Evolutionary conservation across 2,797 vertebrate genomes (phyloP).

Genomic region (Acanthopagrus latus): DNA sequence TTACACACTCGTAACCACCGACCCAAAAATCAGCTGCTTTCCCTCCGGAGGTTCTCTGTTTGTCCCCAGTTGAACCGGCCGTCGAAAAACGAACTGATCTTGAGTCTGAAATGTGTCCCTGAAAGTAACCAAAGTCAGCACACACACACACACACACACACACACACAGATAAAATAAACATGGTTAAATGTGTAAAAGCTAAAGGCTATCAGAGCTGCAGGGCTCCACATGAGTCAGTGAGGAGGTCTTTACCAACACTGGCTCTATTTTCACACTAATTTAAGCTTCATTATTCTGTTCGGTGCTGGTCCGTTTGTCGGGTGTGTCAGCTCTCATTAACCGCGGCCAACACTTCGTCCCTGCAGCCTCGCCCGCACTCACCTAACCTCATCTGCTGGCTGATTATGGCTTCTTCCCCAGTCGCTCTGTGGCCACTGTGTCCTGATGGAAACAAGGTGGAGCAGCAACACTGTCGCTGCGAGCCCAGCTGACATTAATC

Average conservation of each 20-base stretch:
- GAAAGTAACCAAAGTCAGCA: no score
- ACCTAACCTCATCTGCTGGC: conserved; percentile 50
- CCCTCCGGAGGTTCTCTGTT: no score
- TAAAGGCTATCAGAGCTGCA: conserved; percentile 16
- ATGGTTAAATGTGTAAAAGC: conserved; percentile 40
- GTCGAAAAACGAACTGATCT: no score
- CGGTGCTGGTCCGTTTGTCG: conserved; percentile 24
- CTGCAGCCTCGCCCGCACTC: conserved; percentile 33
- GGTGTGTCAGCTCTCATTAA: conserved; percentile 54
- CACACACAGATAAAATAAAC: neutral
- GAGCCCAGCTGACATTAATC: conserved; percentile 59
- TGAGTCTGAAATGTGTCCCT: no score
- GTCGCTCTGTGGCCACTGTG: neutral
- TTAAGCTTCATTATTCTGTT: conserved; percentile 52
- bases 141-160: no score
- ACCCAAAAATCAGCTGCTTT: no score
- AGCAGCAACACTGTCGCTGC: conserved; percentile 41
- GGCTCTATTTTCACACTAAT: conserved; percentile 31
- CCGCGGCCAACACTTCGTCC: neutral
- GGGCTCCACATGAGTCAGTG: conserved; percentile 35
- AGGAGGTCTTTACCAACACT: conserved; percentile 16
- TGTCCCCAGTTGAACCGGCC: no score
- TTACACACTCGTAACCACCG: no score
- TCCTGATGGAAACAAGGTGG: conserved; percentile 49
- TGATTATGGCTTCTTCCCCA: conserved; percentile 38